These are phyloP conservation scores for Pogonophryne albipinna DNA, from an alignment of 2,797 vertebrate species.

Conservation along the genomic window DNA sequence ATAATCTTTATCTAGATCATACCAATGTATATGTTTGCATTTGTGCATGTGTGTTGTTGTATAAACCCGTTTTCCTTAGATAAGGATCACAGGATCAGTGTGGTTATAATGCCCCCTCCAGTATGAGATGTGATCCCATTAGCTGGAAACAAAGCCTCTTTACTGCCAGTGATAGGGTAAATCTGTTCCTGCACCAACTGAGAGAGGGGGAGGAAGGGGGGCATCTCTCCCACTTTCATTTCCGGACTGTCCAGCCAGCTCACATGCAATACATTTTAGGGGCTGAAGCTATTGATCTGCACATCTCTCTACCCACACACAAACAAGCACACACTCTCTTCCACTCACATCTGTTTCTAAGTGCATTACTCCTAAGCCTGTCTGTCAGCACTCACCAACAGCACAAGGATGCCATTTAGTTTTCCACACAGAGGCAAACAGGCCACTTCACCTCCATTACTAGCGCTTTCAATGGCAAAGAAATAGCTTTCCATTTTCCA, in stretches of 20 bases:
- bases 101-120: conserved; percentile 82
- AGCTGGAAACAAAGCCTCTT: conserved; percentile 88
- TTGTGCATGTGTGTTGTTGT: conserved; percentile 4
- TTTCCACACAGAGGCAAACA: conserved; percentile 76
- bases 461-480: conserved; percentile 64
- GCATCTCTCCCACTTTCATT: conserved; percentile 69
- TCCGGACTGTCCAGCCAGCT: conserved; percentile 76
- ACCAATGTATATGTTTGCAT: not conserved
- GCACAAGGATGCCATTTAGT: conserved; percentile 75
- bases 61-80: conserved; percentile 66
- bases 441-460: conserved; percentile 82
- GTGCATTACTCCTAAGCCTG: conserved; percentile 76
- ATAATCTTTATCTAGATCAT: conserved; percentile 18
- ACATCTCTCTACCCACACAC: conserved; percentile 33
- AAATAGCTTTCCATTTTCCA: conserved; percentile 71
- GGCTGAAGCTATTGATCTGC: conserved; percentile 77
- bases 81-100: conserved; percentile 81
- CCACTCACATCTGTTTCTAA: conserved; percentile 71
- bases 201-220: conserved; percentile 6
- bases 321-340: conserved; percentile 43
- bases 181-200: conserved; percentile 79
- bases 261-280: conserved; percentile 81
- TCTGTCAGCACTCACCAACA: conserved; percentile 77
- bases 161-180: conserved; percentile 87
- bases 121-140: conserved; percentile 85